Evolutionary conservation across 2,797 vertebrate species (phyloP).

Genomic region (Enoplosus armatus): DNA sequence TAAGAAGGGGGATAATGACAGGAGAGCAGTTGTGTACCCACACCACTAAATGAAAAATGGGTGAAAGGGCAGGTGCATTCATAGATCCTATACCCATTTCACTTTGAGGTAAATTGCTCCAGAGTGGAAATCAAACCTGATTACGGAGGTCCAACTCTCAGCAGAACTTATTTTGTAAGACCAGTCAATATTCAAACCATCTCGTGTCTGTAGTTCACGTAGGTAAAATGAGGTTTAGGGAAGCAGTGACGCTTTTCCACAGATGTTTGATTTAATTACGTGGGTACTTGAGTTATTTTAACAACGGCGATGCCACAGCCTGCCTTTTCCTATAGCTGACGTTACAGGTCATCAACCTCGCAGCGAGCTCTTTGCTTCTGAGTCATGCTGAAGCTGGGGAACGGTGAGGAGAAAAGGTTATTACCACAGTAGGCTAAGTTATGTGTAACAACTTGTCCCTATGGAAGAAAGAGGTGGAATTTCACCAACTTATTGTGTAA

Average conservation of each 20-base stretch:
- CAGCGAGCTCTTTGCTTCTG: constrained; percentile 5
- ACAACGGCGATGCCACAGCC: no score
- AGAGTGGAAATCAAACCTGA: constrained; percentile 5
- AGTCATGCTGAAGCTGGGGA: constrained; percentile 30
- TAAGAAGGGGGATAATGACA: constrained; percentile 22
- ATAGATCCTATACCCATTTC: constrained; percentile 1
- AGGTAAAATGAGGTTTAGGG: background rate
- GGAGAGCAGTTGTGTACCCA: constrained; percentile 10
- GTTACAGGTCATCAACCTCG: constrained; percentile 8
- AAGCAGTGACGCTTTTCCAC: background rate
- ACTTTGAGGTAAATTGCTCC: background rate
- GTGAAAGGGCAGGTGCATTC: background rate
- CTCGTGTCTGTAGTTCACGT: background rate
- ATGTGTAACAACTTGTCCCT: constrained; percentile 55
- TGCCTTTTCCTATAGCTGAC: constrained; percentile 2
- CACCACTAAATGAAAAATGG: constrained; percentile 7
- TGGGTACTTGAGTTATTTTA: background rate
- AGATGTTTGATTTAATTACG: background rate
- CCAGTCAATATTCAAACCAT: background rate
- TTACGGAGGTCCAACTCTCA: background rate
- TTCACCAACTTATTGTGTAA: constrained; percentile 73
- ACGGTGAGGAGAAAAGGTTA: constrained; percentile 26
- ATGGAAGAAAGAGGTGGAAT: constrained; percentile 56
- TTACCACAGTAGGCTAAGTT: constrained; percentile 30
- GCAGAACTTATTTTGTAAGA: background rate